Evolutionary conservation across 2,888 invertebrate species (phyloP), one percentile per base, ranked within the genome.

Genomic region (Xestobium rufovillosum): DNA sequence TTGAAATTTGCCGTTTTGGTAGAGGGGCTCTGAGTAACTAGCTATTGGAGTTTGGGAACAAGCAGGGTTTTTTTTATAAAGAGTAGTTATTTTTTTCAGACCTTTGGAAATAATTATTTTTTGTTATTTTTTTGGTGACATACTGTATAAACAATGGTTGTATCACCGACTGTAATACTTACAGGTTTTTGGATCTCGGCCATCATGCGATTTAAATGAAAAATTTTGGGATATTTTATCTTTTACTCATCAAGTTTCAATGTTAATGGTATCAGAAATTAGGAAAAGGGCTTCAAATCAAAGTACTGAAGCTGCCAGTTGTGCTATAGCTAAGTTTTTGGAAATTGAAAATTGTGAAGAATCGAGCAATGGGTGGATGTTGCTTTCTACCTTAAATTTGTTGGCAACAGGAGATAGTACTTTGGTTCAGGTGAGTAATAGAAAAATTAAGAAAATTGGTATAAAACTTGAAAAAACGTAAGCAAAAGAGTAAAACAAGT

Each of bases 221-320:
- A 94, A 95, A 66, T 97, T 97, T 70, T 89, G 91, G 77, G 96
- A 97, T 62, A 87, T 95, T 48, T 71, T 91, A 37, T 84, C 90
- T 47, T 96, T 96, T 63, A 90, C 90, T 56, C 89, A 90, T 60
- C 89, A 92, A 73, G 89, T 94, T 1, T 94, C 95, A 1, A 80
- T 88, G 47, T 72, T 96, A 14, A 92, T 97, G 87, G 97, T 97
- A n/a, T 82, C 84, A 3, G 96, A 97, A 69, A 95, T 97, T 51
- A 73, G 95, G 36, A 80, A 86, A 56, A 74, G 94, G 51, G 98
- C 97, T 9, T 91, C 94, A 39, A 96, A 96, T 67, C 95, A 96
- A 65, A 94, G 88, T 56, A 83, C 90, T 25, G 94, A 92, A 65
- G 86, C 90, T 36, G 97, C 98, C 19, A 95, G 96, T 55, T 87